A percentile compares a stretch with the other conserved stretches of the same genome.
phyloP scores from a whole-genome alignment of 2,888 invertebrate genomes.

The Temnothorax ravouxi region DNA sequence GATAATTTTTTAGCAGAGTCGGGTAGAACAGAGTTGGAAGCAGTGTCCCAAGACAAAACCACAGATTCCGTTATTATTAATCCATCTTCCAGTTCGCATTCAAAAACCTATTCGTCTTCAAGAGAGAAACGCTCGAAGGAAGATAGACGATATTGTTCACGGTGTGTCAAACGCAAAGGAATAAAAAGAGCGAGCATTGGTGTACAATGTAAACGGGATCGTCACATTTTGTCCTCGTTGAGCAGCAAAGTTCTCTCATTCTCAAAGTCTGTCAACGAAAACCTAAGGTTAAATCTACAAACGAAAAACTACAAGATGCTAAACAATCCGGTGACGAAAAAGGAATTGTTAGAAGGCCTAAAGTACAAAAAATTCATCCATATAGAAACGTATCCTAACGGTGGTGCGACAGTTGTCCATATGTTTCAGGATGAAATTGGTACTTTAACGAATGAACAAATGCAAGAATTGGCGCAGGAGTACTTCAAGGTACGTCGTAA shows the following conservation, averaged over 20 bases:
- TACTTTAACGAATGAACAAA: slow-evolving; percentile 90
- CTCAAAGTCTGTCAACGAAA: slow-evolving; percentile 80
- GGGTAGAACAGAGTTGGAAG: not conserved
- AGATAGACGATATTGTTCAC: slow-evolving; percentile 87
- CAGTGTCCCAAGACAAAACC: slow-evolving; percentile 51
- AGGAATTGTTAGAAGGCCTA: slow-evolving; percentile 86
- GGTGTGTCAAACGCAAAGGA: slow-evolving; percentile 91
- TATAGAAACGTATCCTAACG: slow-evolving; percentile 97
- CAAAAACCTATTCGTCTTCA: slow-evolving; percentile 76
- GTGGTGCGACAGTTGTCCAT: slow-evolving; percentile 96
- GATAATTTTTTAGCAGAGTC: slow-evolving; percentile 29
- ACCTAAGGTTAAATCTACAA: slow-evolving; percentile 83
- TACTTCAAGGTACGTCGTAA: slow-evolving; percentile 91
- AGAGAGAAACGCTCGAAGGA: slow-evolving; percentile 82
- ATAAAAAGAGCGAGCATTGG: slow-evolving; percentile 91
- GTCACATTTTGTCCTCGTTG: slow-evolving; percentile 81
- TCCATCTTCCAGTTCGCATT: slow-evolving; percentile 74
- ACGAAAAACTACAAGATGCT: slow-evolving; percentile 81
- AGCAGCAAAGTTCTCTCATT: slow-evolving; percentile 77
- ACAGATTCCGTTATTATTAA: slow-evolving; percentile 42
- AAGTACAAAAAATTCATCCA: slow-evolving; percentile 92
- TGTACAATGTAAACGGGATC: slow-evolving; percentile 90
- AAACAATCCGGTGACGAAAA: slow-evolving; percentile 75
- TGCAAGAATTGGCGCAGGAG: slow-evolving; percentile 94
- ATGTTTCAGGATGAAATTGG: slow-evolving; percentile 97